Conservation (phyloP, 2,888 invertebrate species). For the Hirtodrosophila confusa region DNA sequence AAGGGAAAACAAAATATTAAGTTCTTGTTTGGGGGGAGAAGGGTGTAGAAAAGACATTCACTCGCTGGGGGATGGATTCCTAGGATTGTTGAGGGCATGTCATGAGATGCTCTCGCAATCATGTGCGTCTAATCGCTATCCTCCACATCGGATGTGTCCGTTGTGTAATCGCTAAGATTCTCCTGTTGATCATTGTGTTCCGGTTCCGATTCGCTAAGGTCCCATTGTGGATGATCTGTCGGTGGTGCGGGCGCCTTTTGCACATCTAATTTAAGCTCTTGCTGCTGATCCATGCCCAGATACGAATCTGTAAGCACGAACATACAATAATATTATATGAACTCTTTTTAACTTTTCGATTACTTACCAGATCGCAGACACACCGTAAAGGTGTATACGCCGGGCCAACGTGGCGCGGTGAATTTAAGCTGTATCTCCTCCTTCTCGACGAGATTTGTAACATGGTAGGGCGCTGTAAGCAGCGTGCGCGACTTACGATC, state of each 20-base stretch:
- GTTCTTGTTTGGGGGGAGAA: slow-evolving; percentile 10
- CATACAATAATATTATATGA: not conserved
- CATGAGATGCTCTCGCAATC: slow-evolving; percentile 30
- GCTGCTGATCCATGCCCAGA: slow-evolving; percentile 97
- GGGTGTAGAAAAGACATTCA: slow-evolving; percentile 26
- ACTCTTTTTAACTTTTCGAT: not conserved
- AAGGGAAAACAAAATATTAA: slow-evolving; percentile 40
- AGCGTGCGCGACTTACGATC: slow-evolving; percentile 96
- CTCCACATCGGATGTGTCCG: slow-evolving; percentile 88
- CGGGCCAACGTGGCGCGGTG: slow-evolving; percentile 97
- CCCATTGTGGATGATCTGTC: slow-evolving; percentile 98
- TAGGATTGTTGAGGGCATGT: slow-evolving; percentile 13
- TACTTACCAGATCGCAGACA: slow-evolving; percentile 91
- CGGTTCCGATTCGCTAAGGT: slow-evolving; percentile 96
- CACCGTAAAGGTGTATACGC: slow-evolving; percentile 95
- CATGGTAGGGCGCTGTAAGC: slow-evolving; percentile 95
- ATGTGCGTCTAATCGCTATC: slow-evolving; percentile 81
- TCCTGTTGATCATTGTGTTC: slow-evolving; percentile 87
- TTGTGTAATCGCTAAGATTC: slow-evolving; percentile 88
- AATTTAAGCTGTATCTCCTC: slow-evolving; percentile 98
- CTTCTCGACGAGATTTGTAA: slow-evolving; percentile 94
- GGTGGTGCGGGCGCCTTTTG: slow-evolving; percentile 97
- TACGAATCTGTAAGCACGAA: slow-evolving; percentile 90
- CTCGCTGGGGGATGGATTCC: slow-evolving; percentile 20
- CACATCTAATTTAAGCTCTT: slow-evolving; percentile 98